Conservation (phyloP, 2,113 vertebrate genomes). For the Neodon shergylaensis region DNA sequence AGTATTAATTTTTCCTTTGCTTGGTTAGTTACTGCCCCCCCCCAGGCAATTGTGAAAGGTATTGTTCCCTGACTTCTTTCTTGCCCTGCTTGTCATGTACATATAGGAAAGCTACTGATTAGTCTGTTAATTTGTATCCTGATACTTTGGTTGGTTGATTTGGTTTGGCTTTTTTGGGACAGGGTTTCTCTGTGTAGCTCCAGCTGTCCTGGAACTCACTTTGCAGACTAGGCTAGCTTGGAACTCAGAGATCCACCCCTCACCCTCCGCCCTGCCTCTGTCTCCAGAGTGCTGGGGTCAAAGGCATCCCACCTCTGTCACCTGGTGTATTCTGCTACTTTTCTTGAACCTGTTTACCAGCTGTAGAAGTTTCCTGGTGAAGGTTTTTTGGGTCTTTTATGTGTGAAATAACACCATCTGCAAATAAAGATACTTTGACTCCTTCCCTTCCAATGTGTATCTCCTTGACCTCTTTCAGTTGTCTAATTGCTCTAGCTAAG, state of each 20-base stretch:
- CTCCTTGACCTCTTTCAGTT: neutral
- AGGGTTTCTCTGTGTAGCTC: no score
- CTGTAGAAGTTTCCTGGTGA: neutral
- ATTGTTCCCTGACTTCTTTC: neutral
- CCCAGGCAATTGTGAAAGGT: neutral
- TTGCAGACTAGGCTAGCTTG: no score
- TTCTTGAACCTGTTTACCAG: neutral
- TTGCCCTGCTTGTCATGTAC: neutral
- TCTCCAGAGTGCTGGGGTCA: neutral
- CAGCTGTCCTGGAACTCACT: no score
- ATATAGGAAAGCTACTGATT: neutral
- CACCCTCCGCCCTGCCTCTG: neutral
- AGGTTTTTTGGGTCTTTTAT: neutral
- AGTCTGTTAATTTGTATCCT: neutral
- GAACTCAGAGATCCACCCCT: no score
- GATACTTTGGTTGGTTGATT: neutral
- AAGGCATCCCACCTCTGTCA: neutral
- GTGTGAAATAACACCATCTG: neutral
- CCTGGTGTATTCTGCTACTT: neutral
- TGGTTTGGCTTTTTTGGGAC: no score
- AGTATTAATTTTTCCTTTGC: neutral
- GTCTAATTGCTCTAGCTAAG: neutral
- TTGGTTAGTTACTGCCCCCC: neutral
- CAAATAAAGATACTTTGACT: neutral
- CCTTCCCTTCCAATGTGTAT: neutral